Conservation (phyloP, 2,797 vertebrate genomes). For the Manis crassicaudata region DNA sequence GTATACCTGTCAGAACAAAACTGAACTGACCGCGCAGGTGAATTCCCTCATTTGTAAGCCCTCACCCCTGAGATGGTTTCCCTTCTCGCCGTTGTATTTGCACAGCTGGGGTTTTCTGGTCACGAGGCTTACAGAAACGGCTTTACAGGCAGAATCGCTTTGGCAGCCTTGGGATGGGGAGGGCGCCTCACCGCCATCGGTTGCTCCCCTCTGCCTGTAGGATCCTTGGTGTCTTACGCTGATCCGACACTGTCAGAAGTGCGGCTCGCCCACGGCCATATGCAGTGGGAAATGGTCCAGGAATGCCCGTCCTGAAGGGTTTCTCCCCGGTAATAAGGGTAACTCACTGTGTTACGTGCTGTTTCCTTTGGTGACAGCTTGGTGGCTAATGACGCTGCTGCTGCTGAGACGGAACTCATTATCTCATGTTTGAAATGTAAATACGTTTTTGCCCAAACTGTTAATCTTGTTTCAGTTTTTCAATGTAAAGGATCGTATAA, state of each 20-base stretch:
- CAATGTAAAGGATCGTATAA: neutral
- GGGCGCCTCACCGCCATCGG: neutral
- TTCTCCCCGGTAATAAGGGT: accelerated
- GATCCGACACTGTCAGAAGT: no score
- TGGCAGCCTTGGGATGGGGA: neutral
- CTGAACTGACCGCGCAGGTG: accelerated
- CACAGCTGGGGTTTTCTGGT: neutral
- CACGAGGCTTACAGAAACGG: no score
- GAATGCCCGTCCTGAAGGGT: neutral
- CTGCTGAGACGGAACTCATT: neutral
- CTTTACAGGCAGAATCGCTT: accelerated
- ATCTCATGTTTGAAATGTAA: neutral
- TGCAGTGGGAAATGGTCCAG: neutral
- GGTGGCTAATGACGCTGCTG: neutral
- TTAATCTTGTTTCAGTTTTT: neutral
- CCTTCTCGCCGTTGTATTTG: neutral
- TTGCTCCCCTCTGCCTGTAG: accelerated
- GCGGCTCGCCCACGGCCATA: neutral
- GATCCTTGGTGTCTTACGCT: accelerated
- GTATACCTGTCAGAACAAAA: neutral
- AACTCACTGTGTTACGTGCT: accelerated
- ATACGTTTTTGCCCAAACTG: neutral
- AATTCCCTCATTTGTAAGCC: accelerated
- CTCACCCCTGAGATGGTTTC: neutral
- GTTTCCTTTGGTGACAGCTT: neutral